phyloP scores from a whole-genome alignment of 2,888 invertebrate species.

The Tipula unca region DNA sequence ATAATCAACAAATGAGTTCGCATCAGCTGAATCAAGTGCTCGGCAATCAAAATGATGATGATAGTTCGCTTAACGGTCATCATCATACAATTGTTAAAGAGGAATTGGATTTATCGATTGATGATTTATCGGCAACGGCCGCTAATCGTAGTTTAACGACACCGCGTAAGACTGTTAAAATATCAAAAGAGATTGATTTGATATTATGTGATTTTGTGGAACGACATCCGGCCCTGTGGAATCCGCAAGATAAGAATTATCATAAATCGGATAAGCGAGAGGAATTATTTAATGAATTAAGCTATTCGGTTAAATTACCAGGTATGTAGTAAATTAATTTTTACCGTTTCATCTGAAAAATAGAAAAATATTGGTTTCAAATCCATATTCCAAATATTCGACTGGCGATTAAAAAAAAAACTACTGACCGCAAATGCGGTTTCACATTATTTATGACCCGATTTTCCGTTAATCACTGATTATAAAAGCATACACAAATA shows the following conservation, averaged over 20 bases:
- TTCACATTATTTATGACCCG: neutral
- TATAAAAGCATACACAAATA: neutral
- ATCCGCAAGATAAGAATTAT: conserved; percentile 18
- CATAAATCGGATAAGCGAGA: conserved; percentile 18
- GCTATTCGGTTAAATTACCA: conserved; percentile 9
- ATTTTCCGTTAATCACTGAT: neutral
- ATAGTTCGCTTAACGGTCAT: neutral
- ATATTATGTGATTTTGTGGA: conserved; percentile 18
- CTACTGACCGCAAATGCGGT: neutral
- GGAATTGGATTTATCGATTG: neutral
- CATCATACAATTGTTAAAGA: neutral
- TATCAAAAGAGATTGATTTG: conserved; percentile 18
- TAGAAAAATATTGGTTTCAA: too few species aligned
- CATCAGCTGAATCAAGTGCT: neutral
- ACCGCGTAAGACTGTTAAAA: conserved; percentile 3
- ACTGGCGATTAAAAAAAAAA: neutral
- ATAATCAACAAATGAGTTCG: neutral
- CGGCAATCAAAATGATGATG: neutral
- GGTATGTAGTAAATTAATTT: neutral
- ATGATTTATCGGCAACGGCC: neutral
- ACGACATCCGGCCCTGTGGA: neutral
- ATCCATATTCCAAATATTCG: too few species aligned
- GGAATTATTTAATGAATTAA: conserved; percentile 17
- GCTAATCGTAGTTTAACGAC: neutral
- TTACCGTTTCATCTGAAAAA: too few species aligned